These are phyloP conservation scores for Xylota sylvarum DNA, from an alignment of 2,888 invertebrate genomes.

Conservation along the genomic window DNA sequence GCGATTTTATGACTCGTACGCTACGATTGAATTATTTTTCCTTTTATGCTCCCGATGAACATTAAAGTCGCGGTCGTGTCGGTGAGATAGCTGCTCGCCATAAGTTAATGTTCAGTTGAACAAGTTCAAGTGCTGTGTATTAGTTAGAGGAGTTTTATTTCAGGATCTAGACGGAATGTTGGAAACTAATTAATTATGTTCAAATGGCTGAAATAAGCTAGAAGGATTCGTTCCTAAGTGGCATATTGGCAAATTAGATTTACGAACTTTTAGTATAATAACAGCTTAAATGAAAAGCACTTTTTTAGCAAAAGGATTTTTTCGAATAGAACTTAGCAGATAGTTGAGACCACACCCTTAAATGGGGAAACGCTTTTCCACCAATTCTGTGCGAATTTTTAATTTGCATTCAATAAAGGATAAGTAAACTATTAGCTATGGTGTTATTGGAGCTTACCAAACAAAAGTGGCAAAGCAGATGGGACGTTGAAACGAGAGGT, in stretches of 20 bases:
- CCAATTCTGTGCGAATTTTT: no score
- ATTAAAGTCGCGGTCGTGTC: neutral
- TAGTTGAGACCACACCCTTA: no score
- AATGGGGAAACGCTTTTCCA: no score
- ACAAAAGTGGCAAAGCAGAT: no score
- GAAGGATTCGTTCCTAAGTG: neutral
- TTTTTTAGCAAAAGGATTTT: no score
- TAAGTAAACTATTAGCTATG: no score
- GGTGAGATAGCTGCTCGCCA: neutral
- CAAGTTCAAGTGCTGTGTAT: constrained; percentile 11
- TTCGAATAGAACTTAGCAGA: no score
- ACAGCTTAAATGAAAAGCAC: neutral
- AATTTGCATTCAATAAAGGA: no score
- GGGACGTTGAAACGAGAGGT: no score
- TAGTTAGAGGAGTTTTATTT: constrained; percentile 1
- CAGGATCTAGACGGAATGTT: neutral
- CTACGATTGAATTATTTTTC: constrained; percentile 34
- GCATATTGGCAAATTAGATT: neutral
- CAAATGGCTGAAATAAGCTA: neutral
- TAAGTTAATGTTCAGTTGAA: constrained; percentile 21
- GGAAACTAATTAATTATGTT: neutral
- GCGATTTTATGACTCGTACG: constrained; percentile 45
- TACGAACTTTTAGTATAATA: neutral
- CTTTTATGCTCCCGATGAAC: neutral
- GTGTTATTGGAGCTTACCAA: no score